Conservation (phyloP, 2,888 invertebrate genomes). For the Xestobium rufovillosum region DNA sequence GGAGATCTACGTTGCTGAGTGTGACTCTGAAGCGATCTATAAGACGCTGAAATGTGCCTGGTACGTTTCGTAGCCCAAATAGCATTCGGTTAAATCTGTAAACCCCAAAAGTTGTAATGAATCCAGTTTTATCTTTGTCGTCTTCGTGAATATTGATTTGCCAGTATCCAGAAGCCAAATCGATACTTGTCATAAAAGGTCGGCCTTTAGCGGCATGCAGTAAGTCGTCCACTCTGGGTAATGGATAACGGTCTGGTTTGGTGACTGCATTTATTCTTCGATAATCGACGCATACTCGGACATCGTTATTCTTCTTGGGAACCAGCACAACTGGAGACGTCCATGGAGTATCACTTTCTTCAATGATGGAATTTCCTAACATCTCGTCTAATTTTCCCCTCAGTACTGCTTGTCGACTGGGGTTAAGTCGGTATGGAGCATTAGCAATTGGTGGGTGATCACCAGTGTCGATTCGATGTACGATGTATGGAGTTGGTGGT, state of each 20-base stretch:
- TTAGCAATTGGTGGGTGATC: constrained; percentile 11
- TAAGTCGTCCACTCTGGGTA: constrained; percentile 27
- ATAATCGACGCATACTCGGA: constrained; percentile 24
- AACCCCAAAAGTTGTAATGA: constrained; percentile 9
- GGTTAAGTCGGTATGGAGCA: too few relatives aligned
- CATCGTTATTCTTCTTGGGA: constrained; percentile 31
- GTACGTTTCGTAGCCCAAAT: constrained; percentile 8
- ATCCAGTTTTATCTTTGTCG: constrained; percentile 21
- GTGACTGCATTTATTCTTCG: constrained; percentile 18
- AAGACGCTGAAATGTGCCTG: constrained; percentile 4
- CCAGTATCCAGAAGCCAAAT: constrained; percentile 27
- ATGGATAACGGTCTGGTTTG: constrained; percentile 17
- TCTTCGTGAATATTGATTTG: constrained; percentile 24
- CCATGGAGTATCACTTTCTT: constrained; percentile 29
- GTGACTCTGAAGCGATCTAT: constrained; percentile 8
- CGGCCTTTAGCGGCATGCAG: too few relatives aligned
- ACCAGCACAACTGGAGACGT: constrained; percentile 31
- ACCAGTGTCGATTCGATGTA: constrained; percentile 14
- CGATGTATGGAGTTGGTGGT: constrained; percentile 12
- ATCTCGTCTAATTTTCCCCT: constrained; percentile 19
- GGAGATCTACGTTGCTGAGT: constrained; percentile 5
- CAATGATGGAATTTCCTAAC: constrained; percentile 21
- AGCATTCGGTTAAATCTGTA: constrained; percentile 8
- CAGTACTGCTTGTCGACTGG: constrained; percentile 8
- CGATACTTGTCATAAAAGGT: constrained; percentile 28